Percentiles rank a stretch among this genome's conserved stretches.
Conservation (phyloP, 1,140 invertebrate genomes). For the Phymorhynchus buccinoides region DNA sequence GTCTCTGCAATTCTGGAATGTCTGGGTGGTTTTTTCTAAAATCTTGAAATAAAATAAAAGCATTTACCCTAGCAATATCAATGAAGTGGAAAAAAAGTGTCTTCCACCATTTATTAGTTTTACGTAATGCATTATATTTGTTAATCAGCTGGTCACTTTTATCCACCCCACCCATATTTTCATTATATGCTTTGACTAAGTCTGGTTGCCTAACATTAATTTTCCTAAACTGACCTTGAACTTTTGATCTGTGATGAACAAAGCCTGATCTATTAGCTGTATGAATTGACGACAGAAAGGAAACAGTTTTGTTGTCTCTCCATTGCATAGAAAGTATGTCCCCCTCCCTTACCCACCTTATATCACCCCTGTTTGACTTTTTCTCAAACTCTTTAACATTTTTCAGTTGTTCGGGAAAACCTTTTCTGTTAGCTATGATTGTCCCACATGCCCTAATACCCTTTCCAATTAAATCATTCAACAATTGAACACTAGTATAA, state of each 20-base stretch:
- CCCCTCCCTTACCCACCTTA: conserved; percentile 23
- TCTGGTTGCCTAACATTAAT: neutral
- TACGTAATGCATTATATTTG: conserved; percentile 22
- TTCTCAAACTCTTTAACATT: conserved; percentile 21
- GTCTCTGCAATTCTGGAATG: neutral
- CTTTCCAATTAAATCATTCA: neutral
- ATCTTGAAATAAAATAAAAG: neutral
- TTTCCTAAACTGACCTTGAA: neutral
- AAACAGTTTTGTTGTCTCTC: conserved; percentile 8
- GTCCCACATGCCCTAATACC: conserved; percentile 30
- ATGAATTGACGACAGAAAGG: conserved; percentile 22
- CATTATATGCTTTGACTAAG: conserved; percentile 12
- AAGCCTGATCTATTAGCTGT: neutral
- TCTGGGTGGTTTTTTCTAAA: neutral
- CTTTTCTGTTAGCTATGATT: conserved; percentile 31
- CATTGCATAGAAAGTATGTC: conserved; percentile 27
- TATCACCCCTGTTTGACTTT: conserved; percentile 6
- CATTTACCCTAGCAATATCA: neutral
- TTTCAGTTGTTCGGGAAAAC: conserved; percentile 33
- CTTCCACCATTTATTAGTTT: conserved; percentile 10
- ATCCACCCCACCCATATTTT: conserved; percentile 27
- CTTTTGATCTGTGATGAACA: neutral
- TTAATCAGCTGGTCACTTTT: conserved; percentile 8
- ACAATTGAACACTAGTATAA: conserved; percentile 22
- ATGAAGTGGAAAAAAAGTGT: neutral